A percentile compares a stretch with the other conserved stretches of the same genome.
Conservation (phyloP, 2,888 invertebrate genomes). For the Thysanoteuthis rhombus region DNA sequence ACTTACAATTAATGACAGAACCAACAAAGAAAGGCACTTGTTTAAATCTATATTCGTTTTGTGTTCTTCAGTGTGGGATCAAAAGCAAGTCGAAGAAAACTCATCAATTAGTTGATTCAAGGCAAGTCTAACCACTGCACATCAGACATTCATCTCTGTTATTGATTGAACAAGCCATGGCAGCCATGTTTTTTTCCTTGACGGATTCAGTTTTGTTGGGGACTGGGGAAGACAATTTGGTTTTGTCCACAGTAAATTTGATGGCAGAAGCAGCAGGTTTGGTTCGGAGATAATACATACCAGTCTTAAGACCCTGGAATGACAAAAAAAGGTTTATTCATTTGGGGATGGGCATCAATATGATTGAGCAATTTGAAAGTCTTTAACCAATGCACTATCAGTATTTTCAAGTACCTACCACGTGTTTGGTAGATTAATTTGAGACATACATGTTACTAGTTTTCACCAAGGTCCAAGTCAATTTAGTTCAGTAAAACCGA, state of each 20-base stretch:
- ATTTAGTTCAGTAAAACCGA: too few species aligned
- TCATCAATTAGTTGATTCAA: too few species aligned
- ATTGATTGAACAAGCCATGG: slow-evolving; percentile 85
- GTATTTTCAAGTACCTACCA: too few species aligned
- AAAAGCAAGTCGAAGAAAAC: background rate
- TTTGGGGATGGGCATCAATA: too few species aligned
- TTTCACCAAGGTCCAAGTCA: too few species aligned
- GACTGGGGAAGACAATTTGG: slow-evolving; percentile 69
- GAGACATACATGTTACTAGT: too few species aligned
- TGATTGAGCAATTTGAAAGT: too few species aligned
- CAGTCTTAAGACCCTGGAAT: slow-evolving; percentile 89
- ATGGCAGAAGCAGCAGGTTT: slow-evolving; percentile 96
- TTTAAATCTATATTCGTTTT: background rate
- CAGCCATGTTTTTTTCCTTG: slow-evolving; percentile 75
- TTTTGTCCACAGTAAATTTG: slow-evolving; percentile 96
- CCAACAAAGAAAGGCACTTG: background rate
- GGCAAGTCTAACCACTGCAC: slow-evolving; percentile 71
- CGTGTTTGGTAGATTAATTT: too few species aligned
- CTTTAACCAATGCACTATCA: too few species aligned
- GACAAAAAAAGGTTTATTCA: slow-evolving; percentile 12
- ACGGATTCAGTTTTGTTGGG: slow-evolving; percentile 26
- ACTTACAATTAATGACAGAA: background rate
- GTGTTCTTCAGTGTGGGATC: background rate
- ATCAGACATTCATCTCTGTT: slow-evolving; percentile 89
- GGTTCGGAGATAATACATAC: slow-evolving; percentile 97